phyloP scores from a whole-genome alignment of 2,113 vertebrate genomes.

The Anolis carolinensis region DNA sequence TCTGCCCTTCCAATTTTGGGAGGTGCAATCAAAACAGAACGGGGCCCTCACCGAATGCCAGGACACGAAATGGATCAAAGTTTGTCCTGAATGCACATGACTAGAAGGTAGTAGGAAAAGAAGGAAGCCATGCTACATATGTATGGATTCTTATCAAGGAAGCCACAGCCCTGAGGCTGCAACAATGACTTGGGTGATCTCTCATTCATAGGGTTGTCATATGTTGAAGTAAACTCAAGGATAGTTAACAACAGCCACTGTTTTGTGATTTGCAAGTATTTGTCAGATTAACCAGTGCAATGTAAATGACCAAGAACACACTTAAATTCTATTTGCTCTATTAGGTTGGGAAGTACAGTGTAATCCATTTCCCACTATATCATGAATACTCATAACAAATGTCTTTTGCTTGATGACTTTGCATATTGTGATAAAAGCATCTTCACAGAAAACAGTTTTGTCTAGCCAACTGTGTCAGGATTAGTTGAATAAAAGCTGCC shows the following conservation, averaged over 20 bases:
- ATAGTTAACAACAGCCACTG: too few species aligned
- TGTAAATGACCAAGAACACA: background rate
- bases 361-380: conserved; percentile 5
- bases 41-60: too few species aligned
- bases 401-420: background rate
- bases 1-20: too few species aligned
- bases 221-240: too few species aligned
- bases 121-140: background rate
- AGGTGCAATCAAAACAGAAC: too few species aligned
- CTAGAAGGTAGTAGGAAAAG: background rate
- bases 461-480: background rate
- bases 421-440: background rate
- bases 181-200: too few species aligned
- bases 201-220: too few species aligned
- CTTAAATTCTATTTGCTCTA: conserved; percentile 29
- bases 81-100: too few species aligned
- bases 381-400: conserved; percentile 22
- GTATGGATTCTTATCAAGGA: too few species aligned
- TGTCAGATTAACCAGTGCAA: background rate
- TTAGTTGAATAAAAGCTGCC: conserved; percentile 2
- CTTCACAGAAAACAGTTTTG: background rate
- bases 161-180: too few species aligned
- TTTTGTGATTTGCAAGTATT: background rate
- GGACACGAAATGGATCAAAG: too few species aligned
- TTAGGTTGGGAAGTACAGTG: background rate